Percentiles rank a stretch among this genome's conserved stretches.
These are phyloP conservation scores for Ditula angustiorana DNA, from an alignment of 2,888 invertebrate genomes.

Conservation along the genomic window DNA sequence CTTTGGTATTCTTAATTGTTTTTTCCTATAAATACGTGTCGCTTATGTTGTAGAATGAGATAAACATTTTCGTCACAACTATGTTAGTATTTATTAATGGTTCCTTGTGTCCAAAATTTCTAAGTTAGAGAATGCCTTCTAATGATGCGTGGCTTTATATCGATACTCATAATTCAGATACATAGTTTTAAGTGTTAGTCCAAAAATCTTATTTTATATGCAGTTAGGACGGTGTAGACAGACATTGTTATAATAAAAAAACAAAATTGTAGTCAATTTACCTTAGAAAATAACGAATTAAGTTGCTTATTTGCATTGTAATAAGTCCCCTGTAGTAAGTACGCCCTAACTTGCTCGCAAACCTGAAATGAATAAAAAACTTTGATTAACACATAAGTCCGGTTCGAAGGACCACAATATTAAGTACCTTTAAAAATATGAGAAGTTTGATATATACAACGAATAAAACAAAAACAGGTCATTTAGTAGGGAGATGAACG, in stretches of 20 bases:
- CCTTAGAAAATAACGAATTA: constrained; percentile 94
- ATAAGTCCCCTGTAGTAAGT: constrained; percentile 93
- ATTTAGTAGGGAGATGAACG: too few relatives aligned
- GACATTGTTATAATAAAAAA: neutral
- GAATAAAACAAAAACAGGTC: too few relatives aligned
- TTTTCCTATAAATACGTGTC: constrained; percentile 15
- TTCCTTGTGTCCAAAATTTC: too few relatives aligned
- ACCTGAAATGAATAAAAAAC: constrained; percentile 77
- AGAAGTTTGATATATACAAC: too few relatives aligned
- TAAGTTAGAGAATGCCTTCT: too few relatives aligned
- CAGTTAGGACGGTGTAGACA: too few relatives aligned
- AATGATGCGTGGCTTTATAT: too few relatives aligned
- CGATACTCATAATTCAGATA: too few relatives aligned
- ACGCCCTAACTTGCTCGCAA: constrained; percentile 93
- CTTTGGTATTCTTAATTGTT: constrained; percentile 28
- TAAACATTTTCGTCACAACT: neutral
- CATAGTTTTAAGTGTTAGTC: too few relatives aligned
- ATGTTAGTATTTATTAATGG: too few relatives aligned
- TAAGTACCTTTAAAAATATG: too few relatives aligned
- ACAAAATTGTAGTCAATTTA: constrained; percentile 56
- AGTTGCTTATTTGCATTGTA: constrained; percentile 94
- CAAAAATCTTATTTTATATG: too few relatives aligned
- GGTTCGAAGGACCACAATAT: neutral
- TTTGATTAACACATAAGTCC: neutral
- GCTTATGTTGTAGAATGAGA: neutral